Conservation (phyloP, 2,113 vertebrate species). For the Tachuris rubrigastra region DNA sequence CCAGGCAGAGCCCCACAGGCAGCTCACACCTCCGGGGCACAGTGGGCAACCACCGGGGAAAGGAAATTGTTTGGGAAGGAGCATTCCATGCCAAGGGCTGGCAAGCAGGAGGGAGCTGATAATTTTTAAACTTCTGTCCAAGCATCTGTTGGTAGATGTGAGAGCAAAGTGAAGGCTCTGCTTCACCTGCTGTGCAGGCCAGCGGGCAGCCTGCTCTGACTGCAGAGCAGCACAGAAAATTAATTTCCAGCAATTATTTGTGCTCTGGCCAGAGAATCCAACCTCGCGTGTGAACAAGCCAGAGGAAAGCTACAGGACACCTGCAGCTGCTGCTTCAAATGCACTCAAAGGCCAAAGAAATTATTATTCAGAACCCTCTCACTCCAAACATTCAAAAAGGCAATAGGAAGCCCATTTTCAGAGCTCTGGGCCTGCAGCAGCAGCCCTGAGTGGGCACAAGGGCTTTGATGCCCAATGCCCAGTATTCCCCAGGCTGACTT, state of each 20-base stretch:
- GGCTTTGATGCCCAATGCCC: neutral
- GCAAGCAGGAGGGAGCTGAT: neutral
- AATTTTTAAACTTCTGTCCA: neutral
- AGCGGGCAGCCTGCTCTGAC: neutral
- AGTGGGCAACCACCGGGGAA: neutral
- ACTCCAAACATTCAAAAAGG: neutral
- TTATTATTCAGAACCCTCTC: neutral
- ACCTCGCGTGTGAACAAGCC: accelerated
- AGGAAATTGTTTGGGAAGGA: neutral
- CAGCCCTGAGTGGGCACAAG: neutral
- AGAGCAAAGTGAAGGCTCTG: neutral
- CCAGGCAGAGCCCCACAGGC: neutral
- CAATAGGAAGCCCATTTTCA: neutral
- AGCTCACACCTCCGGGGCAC: neutral
- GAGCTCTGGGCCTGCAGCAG: neutral
- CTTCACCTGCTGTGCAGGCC: neutral
- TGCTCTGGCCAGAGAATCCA: neutral
- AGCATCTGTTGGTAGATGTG: neutral
- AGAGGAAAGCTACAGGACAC: neutral
- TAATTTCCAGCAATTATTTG: neutral
- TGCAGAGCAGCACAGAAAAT: constrained; percentile 1
- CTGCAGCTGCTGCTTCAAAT: neutral
- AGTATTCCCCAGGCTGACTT: constrained; percentile 68
- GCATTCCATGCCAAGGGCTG: neutral
- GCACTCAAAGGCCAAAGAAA: neutral